Conservation (phyloP, 2,888 invertebrate species). For the Diplazon laetatorius region DNA sequence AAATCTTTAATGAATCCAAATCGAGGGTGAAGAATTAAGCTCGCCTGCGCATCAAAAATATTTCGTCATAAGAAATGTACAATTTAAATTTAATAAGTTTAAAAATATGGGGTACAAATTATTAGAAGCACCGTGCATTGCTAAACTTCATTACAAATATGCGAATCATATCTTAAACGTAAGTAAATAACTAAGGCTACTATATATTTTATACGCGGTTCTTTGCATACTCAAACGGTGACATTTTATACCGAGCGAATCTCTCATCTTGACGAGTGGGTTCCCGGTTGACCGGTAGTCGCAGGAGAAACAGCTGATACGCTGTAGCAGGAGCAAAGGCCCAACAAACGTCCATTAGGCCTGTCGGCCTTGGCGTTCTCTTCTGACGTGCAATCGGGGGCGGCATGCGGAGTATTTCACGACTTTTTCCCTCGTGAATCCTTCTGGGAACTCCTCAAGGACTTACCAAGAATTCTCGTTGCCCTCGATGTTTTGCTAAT, state of each 20-base stretch:
- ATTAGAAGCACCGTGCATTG: too few species aligned
- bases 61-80: too few species aligned
- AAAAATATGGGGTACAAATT: too few species aligned
- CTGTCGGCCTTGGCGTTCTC: constrained; percentile 64
- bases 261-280: constrained; percentile 31
- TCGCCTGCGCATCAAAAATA: too few species aligned
- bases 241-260: constrained; percentile 7
- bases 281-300: constrained; percentile 3
- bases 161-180: too few species aligned
- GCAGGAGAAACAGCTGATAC: constrained; percentile 30
- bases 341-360: constrained; percentile 70
- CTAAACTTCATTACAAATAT: too few species aligned
- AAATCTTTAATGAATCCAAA: too few species aligned
- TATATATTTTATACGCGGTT: background rate
- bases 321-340: constrained; percentile 25
- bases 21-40: too few species aligned
- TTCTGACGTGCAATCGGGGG: constrained; percentile 74
- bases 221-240: constrained; percentile 1
- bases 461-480: constrained; percentile 55
- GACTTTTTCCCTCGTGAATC: constrained; percentile 26
- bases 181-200: too few species aligned
- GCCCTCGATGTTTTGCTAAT: constrained; percentile 76
- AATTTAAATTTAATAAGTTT: too few species aligned
- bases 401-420: constrained; percentile 67
- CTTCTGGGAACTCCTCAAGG: constrained; percentile 12